Evolutionary conservation across 2,888 invertebrate species (phyloP).

Genomic region (Orchesella flavescens): DNA sequence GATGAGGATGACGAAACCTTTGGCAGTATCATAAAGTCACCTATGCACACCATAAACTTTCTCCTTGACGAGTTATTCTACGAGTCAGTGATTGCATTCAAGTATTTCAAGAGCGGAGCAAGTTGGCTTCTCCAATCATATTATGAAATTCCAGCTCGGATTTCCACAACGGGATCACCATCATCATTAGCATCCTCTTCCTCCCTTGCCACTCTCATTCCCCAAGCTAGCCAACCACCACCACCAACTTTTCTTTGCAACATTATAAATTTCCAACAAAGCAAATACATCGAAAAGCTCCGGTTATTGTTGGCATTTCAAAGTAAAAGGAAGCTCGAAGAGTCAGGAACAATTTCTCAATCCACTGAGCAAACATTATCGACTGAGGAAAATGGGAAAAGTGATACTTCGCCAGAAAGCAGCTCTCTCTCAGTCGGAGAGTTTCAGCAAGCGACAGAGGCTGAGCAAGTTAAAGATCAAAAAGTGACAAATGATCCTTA

Average conservation of each 20-base stretch:
- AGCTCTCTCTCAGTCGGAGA: too few relatives aligned
- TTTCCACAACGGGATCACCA: background rate
- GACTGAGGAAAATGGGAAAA: too few relatives aligned
- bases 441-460: too few relatives aligned
- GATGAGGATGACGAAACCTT: background rate
- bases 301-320: too few relatives aligned
- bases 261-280: too few relatives aligned
- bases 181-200: background rate
- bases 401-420: too few relatives aligned
- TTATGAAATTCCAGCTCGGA: background rate
- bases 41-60: constrained; percentile 37
- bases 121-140: constrained; percentile 11
- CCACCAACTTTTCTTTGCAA: too few relatives aligned
- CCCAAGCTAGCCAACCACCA: too few relatives aligned
- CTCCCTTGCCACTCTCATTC: background rate
- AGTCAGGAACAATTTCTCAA: too few relatives aligned
- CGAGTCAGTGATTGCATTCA: constrained; percentile 32
- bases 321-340: too few relatives aligned
- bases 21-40: constrained; percentile 31
- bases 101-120: constrained; percentile 24
- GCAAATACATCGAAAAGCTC: too few relatives aligned
- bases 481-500: constrained; percentile 51
- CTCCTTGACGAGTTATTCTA: constrained; percentile 59
- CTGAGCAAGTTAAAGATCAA: constrained; percentile 39
- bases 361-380: too few relatives aligned